Evolutionary conservation across 2,113 vertebrate species (phyloP).

Genomic region (Pelvicachromis taeniatus): DNA sequence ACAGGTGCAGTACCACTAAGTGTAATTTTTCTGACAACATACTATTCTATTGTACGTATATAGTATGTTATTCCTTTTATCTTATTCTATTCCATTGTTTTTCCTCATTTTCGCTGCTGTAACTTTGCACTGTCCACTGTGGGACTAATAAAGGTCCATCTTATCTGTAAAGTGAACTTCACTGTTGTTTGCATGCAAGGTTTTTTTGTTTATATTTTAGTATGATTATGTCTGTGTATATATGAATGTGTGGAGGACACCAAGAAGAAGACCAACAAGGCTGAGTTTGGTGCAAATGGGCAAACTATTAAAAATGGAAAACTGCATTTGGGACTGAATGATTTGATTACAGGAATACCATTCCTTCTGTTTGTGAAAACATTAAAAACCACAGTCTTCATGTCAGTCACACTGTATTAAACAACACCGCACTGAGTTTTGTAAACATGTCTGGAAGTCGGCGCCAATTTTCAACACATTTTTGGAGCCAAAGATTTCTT

Average conservation of each 20-base stretch:
- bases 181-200: background rate
- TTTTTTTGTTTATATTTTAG: background rate
- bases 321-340: background rate
- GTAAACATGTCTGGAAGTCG: background rate
- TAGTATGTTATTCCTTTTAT: too few relatives aligned
- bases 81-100: too few relatives aligned
- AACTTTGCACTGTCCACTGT: too few relatives aligned
- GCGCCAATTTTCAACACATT: background rate
- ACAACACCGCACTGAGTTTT: background rate
- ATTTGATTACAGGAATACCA: background rate
- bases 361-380: background rate
- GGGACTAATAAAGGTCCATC: too few relatives aligned
- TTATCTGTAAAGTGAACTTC: background rate
- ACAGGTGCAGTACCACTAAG: too few relatives aligned
- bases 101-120: too few relatives aligned
- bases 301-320: background rate
- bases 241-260: background rate
- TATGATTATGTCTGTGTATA: background rate
- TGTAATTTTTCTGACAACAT: too few relatives aligned
- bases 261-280: background rate
- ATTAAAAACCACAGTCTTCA: constrained; percentile 1
- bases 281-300: background rate
- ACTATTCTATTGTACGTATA: too few relatives aligned
- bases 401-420: background rate
- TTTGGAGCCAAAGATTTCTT: background rate